These are phyloP conservation scores for Dromaius novaehollandiae DNA, from an alignment of 2,113 vertebrate genomes.

Conservation along the genomic window DNA sequence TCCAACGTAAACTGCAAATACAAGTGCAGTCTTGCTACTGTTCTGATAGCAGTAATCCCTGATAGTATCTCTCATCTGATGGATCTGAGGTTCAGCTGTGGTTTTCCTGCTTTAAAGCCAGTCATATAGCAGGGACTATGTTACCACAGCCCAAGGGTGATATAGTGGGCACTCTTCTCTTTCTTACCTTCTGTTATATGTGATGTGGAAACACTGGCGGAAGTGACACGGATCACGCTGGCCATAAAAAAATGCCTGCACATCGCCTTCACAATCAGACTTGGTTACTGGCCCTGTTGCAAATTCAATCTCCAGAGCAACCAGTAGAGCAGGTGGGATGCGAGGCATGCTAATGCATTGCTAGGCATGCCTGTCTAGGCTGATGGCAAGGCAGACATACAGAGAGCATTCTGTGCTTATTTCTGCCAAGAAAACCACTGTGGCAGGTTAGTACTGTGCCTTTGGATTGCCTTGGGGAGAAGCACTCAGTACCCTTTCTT, in stretches of 20 bases:
- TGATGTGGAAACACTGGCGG: background rate
- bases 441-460: background rate
- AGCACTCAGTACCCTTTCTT: background rate
- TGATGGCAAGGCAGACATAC: background rate
- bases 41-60: background rate
- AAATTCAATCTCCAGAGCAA: background rate
- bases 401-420: background rate
- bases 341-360: background rate
- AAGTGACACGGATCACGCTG: background rate
- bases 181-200: background rate
- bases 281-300: rapidly evolving
- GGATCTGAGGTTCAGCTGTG: background rate
- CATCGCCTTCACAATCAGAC: background rate
- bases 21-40: background rate
- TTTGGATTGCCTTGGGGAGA: background rate
- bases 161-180: rapidly evolving
- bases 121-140: background rate
- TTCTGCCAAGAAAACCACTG: background rate
- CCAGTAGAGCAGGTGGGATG: background rate
- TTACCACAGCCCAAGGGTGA: background rate
- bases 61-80: rapidly evolving
- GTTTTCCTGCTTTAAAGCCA: background rate
- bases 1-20: background rate
- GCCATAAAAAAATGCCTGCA: background rate
- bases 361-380: background rate